Evolutionary conservation across 2,888 invertebrate species (phyloP), one percentile per base, ranked within the genome.

Genomic region (Prosapia bicincta): DNA sequence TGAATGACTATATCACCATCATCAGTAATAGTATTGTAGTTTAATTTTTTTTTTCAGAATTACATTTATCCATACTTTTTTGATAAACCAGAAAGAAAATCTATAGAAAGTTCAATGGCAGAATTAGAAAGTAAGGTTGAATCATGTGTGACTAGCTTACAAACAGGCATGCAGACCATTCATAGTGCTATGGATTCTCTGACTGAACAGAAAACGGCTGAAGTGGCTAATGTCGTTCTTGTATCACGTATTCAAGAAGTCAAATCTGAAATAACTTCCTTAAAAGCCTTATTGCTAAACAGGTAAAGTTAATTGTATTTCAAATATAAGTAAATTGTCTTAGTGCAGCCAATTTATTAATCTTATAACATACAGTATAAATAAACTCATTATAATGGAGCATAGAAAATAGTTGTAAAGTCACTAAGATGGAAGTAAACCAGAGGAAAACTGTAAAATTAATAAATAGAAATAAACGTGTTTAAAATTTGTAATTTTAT

Each of bases 211-310:
- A 70, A 72, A 2, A 75, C 70, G 5, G 77, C 71, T 25, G 69
- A 74, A 43, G 26, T 69, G 25, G 24, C 30, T 13, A 13, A 67
- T n/a, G 67, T 25, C n/a, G 32, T 68, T 15, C 28, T 79, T 9
- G 70, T 66, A 6, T 70, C 73, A 15, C 76, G 79, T 67, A 76
- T 80, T 10, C 75, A 78, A n/a, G 79, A 80, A 71, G 67, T 80
- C 10, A 80, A 80, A 69, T 70, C 77, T 15, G 80, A 80, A 72
- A 76, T 80, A 7, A 28, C 77, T 20, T 78, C 79, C 10, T 73
- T 80, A 3, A 80, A 80, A 73, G 78, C 77, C 69, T 75, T 80
- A 26, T 74, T 80, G 26, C 75, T 80, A 9, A 80, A 72, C 76
- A 78, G 80, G 80, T 80, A 30, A 30, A 30, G n/a, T n/a, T n/a